phyloP scores from a whole-genome alignment of 2,888 invertebrate genomes.

The Yponomeuta cagnagella region DNA sequence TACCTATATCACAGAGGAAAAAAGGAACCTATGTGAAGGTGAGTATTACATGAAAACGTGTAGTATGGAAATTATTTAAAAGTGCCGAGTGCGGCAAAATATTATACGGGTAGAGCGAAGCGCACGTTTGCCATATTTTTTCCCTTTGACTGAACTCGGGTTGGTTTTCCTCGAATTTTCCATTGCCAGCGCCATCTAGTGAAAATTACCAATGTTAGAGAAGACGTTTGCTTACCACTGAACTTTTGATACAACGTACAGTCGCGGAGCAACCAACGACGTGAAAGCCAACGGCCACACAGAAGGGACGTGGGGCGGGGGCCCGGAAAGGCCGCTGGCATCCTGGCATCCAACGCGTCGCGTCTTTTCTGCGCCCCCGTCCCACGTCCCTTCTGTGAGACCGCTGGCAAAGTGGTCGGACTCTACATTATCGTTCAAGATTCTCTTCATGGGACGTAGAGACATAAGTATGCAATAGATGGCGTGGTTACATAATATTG shows the following conservation, averaged over 20 bases:
- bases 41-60: neutral
- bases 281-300: too few relatives aligned
- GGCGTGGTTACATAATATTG: neutral
- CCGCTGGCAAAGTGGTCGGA: neutral
- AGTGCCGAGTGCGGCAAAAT: neutral
- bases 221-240: neutral
- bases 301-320: too few relatives aligned
- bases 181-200: neutral
- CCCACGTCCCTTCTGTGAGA: too few relatives aligned
- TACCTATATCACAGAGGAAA: too few relatives aligned
- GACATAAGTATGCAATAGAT: neutral
- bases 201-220: neutral
- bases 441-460: neutral
- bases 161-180: neutral
- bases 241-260: neutral
- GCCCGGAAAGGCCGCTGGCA: too few relatives aligned
- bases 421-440: neutral
- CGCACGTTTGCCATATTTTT: neutral
- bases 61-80: neutral
- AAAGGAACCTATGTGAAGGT: neutral
- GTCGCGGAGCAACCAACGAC: neutral
- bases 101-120: neutral
- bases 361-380: too few relatives aligned
- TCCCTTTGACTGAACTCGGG: neutral
- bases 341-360: too few relatives aligned